phyloP scores from a whole-genome alignment of 2,797 vertebrate species.

The Saxicola maurus region DNA sequence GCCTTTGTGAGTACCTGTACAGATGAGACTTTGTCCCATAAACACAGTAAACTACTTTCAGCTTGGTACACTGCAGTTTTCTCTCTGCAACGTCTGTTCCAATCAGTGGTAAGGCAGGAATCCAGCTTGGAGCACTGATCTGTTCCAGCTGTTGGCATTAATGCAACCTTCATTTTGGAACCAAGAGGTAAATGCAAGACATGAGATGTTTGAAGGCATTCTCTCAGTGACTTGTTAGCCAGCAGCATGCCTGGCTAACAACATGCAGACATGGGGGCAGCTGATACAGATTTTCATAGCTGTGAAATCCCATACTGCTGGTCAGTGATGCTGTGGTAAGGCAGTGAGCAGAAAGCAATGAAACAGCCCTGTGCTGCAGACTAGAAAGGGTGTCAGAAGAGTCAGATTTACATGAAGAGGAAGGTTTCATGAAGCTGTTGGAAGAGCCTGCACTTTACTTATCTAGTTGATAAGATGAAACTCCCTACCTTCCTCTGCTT shows the following conservation, averaged over 20 bases:
- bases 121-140: slow-evolving; percentile 32
- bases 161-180: slow-evolving; percentile 34
- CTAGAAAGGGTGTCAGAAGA: background rate
- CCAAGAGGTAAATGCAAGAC: slow-evolving; percentile 15
- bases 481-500: background rate
- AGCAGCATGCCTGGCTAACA: background rate
- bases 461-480: background rate
- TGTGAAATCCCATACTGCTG: background rate
- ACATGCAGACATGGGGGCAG: background rate
- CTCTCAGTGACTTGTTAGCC: background rate
- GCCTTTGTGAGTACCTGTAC: slow-evolving; percentile 34
- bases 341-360: background rate
- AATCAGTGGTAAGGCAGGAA: slow-evolving; percentile 16
- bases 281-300: background rate
- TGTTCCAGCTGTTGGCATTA: slow-evolving; percentile 55
- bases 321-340: background rate
- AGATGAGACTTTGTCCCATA: slow-evolving; percentile 37
- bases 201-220: background rate
- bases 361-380: background rate
- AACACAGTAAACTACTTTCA: slow-evolving; percentile 33
- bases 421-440: background rate
- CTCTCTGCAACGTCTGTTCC: background rate
- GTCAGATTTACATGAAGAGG: background rate
- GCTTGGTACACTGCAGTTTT: slow-evolving; percentile 4
- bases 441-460: background rate